Conservation (phyloP, 2,888 invertebrate genomes). For the Diplolepis rosae region DNA sequence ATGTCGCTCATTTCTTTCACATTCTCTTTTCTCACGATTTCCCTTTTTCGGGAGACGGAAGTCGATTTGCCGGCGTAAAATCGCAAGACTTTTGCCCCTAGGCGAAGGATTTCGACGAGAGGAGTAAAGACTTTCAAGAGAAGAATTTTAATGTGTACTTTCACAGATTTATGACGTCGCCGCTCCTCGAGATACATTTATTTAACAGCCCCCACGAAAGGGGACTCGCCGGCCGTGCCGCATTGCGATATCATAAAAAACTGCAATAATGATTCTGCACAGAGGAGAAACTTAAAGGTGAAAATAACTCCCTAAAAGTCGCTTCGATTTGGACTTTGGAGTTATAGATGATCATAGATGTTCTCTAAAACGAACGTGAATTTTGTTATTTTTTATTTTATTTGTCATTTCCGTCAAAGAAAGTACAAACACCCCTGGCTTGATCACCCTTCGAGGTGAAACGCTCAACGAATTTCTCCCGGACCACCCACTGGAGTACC, state of each 20-base stretch:
- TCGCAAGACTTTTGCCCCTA: slow-evolving; percentile 18
- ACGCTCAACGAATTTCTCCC: slow-evolving; percentile 13
- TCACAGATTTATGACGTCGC: slow-evolving; percentile 52
- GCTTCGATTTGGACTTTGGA: slow-evolving; percentile 18
- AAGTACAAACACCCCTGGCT: slow-evolving; percentile 6
- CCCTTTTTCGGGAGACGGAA: not conserved
- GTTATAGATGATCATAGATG: not conserved
- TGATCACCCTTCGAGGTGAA: slow-evolving; percentile 22
- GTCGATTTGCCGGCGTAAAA: slow-evolving; percentile 33
- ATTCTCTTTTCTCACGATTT: slow-evolving; percentile 21
- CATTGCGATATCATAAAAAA: slow-evolving; percentile 31
- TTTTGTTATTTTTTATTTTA: slow-evolving; percentile 14
- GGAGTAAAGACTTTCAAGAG: slow-evolving; percentile 45
- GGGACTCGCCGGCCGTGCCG: slow-evolving; percentile 6
- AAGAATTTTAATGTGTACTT: slow-evolving; percentile 55
- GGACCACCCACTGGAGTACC: slow-evolving; percentile 24
- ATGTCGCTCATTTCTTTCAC: slow-evolving; percentile 30
- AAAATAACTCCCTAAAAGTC: not conserved
- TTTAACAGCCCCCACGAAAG: slow-evolving; percentile 14
- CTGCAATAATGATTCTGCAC: slow-evolving; percentile 25
- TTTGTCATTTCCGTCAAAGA: slow-evolving; percentile 16
- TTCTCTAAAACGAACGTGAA: not conserved
- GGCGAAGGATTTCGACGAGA: not conserved
- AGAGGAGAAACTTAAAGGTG: not conserved
- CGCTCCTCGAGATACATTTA: slow-evolving; percentile 26